Conservation (phyloP, 1,140 invertebrate species). For the Drosophila guanche region DNA sequence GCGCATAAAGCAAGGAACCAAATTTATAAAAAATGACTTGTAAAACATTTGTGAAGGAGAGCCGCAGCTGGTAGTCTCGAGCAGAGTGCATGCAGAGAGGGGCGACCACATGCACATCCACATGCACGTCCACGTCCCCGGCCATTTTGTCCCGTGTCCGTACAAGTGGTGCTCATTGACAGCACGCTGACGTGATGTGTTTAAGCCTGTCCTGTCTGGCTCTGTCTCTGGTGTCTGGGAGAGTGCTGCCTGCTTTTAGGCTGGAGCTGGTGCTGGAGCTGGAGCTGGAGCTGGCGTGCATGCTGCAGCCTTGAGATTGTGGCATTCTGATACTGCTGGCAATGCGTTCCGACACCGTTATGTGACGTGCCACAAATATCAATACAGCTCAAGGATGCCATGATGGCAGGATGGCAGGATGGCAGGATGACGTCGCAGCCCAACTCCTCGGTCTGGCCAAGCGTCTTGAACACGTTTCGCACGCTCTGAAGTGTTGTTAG, state of each 20-base stretch:
- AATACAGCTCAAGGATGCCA: slow-evolving; percentile 56
- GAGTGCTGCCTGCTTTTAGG: slow-evolving; percentile 62
- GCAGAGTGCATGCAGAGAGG: background rate
- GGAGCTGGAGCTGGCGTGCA: slow-evolving; percentile 2
- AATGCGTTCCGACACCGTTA: slow-evolving; percentile 47
- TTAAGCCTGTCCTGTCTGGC: slow-evolving; percentile 38
- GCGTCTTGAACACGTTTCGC: slow-evolving; percentile 72
- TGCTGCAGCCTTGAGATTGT: slow-evolving; percentile 50
- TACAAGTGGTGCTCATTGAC: slow-evolving; percentile 75
- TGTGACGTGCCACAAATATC: slow-evolving; percentile 78
- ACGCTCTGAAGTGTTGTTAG: slow-evolving; percentile 75
- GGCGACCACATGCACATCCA: background rate
- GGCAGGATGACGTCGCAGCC: slow-evolving; percentile 22
- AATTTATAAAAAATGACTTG: slow-evolving; percentile 53
- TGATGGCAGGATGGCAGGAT: slow-evolving; percentile 5
- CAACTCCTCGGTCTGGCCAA: slow-evolving; percentile 28
- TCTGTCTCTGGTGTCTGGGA: background rate
- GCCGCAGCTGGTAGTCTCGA: slow-evolving; percentile 17
- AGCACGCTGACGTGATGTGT: slow-evolving; percentile 74
- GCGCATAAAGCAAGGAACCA: slow-evolving; percentile 33
- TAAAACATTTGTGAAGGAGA: slow-evolving; percentile 59
- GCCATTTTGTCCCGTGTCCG: slow-evolving; percentile 37
- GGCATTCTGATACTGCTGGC: slow-evolving; percentile 37
- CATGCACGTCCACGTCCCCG: background rate
- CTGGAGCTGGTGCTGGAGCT: slow-evolving; percentile 29